Percentiles rank a stretch among this genome's conserved stretches.
These are phyloP conservation scores for Serripes groenlandicus DNA, from an alignment of 2,888 invertebrate genomes.

Conservation along the genomic window DNA sequence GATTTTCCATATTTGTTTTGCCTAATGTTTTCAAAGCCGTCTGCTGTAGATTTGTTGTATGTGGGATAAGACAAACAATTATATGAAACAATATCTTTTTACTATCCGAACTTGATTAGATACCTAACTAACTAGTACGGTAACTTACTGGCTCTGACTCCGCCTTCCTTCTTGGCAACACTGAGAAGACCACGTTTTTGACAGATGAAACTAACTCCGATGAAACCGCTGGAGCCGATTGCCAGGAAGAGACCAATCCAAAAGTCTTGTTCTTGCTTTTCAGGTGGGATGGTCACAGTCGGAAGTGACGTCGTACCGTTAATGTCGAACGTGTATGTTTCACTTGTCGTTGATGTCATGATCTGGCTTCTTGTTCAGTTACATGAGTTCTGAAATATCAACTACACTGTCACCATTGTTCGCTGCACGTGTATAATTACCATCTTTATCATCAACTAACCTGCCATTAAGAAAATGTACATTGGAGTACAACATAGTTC, in stretches of 20 bases:
- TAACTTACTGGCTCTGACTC: conserved; percentile 83
- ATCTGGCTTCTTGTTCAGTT: background rate
- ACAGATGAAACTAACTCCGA: conserved; percentile 87
- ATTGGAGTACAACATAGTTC: too few relatives aligned
- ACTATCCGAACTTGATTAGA: too few relatives aligned
- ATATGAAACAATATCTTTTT: too few relatives aligned
- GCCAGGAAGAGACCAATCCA: conserved; percentile 87
- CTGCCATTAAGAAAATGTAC: too few relatives aligned
- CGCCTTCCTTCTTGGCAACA: conserved; percentile 78
- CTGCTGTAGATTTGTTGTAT: too few relatives aligned
- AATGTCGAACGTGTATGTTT: background rate
- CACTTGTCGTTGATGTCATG: background rate
- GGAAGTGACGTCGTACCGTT: conserved; percentile 2
- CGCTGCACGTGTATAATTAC: too few relatives aligned
- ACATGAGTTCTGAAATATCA: background rate
- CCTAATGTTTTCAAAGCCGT: too few relatives aligned
- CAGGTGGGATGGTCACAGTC: conserved; percentile 28
- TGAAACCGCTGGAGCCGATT: conserved; percentile 87
- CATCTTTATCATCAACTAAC: too few relatives aligned
- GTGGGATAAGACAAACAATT: too few relatives aligned
- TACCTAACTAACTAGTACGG: too few relatives aligned
- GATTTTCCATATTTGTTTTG: too few relatives aligned
- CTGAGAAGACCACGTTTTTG: conserved; percentile 87
- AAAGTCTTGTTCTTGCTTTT: conserved; percentile 82
- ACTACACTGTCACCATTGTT: too few relatives aligned